A percentile compares a stretch with the other conserved stretches of the same genome.
These are phyloP conservation scores for Leuciscus waleckii DNA, from an alignment of 2,797 vertebrate species.

Conservation along the genomic window DNA sequence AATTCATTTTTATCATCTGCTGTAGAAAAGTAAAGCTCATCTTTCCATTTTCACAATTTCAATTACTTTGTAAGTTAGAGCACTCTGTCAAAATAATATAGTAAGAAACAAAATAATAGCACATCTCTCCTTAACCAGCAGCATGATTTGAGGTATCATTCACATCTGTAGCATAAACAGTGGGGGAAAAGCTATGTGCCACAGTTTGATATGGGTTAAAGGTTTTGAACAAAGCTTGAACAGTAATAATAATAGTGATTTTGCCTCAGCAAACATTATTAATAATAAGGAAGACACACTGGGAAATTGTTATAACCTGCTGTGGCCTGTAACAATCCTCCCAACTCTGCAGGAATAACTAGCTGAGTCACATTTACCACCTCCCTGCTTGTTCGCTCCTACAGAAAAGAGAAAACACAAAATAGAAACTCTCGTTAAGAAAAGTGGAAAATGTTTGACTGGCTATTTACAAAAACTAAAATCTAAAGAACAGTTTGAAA, in stretches of 20 bases:
- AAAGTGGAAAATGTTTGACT: constrained; percentile 13
- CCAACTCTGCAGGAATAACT: constrained; percentile 76
- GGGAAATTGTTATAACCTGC: constrained; percentile 66
- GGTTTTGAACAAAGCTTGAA: background rate
- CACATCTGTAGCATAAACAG: background rate
- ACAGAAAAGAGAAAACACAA: constrained; percentile 21
- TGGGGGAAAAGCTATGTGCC: background rate
- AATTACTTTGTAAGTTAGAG: background rate
- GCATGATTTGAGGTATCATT: background rate
- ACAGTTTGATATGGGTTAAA: background rate
- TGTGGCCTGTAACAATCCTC: constrained; percentile 71
- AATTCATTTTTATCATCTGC: background rate
- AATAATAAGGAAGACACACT: constrained; percentile 11
- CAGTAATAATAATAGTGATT: no score
- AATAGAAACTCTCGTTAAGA: background rate
- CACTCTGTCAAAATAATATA: no score
- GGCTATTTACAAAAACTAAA: background rate
- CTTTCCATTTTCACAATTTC: background rate
- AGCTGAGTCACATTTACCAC: constrained; percentile 77
- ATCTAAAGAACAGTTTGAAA: background rate
- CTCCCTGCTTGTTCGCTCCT: constrained; percentile 79
- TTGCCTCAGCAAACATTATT: background rate
- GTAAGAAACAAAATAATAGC: background rate
- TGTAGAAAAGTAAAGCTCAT: background rate
- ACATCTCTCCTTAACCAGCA: background rate